phyloP scores from a whole-genome alignment of 2,113 vertebrate genomes.

The Cavia porcellus region DNA sequence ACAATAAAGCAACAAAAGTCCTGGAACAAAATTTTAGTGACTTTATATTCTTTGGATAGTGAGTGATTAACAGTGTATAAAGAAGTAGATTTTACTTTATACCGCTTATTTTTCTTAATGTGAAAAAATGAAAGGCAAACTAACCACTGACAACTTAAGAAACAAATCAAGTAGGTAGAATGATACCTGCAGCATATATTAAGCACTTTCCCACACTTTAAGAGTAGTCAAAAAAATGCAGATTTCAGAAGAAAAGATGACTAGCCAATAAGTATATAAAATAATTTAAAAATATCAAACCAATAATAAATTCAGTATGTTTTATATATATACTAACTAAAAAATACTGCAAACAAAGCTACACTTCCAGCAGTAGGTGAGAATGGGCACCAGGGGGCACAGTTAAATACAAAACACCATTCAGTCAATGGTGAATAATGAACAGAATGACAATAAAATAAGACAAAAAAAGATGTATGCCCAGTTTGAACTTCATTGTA shows the following conservation, averaged over 20 bases:
- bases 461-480: background rate
- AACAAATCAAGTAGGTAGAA: background rate
- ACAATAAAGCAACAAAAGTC: background rate
- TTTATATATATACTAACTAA: background rate
- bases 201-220: background rate
- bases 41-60: background rate
- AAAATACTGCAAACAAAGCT: background rate
- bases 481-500: background rate
- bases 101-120: background rate
- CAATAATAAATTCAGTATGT: background rate
- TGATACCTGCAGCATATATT: background rate
- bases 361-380: background rate
- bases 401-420: background rate
- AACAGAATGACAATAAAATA: background rate
- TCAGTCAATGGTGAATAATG: background rate
- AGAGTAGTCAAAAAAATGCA: background rate
- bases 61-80: background rate
- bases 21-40: background rate
- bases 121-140: background rate
- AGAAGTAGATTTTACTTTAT: background rate
- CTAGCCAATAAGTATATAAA: background rate
- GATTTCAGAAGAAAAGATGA: background rate
- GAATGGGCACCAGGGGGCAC: background rate
- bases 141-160: background rate
- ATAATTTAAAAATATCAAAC: background rate